Percentiles rank a stretch among this genome's conserved stretches.
phyloP scores from a whole-genome alignment of 2,113 vertebrate genomes.

The Pygathrix nemaeus region DNA sequence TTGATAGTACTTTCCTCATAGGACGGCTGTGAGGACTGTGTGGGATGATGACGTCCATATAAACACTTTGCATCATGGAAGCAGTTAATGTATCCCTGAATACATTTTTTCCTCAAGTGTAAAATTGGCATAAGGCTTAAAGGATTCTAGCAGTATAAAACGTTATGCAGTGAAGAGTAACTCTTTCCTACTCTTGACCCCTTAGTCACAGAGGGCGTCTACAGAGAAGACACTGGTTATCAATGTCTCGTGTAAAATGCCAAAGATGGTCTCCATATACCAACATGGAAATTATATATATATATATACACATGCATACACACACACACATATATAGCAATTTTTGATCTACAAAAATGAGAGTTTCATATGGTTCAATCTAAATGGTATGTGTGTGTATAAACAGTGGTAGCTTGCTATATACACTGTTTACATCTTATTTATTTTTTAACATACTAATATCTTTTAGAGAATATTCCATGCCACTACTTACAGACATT shows the following conservation, averaged over 20 bases:
- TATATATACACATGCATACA: too few relatives aligned
- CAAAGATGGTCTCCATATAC: background rate
- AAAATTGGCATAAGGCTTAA: background rate
- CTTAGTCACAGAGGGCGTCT: background rate
- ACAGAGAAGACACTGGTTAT: background rate
- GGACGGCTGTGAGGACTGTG: background rate
- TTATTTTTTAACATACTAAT: background rate
- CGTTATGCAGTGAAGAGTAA: background rate
- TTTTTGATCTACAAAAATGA: background rate
- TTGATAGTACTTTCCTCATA: fast-evolving
- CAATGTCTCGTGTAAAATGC: background rate
- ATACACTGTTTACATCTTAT: background rate
- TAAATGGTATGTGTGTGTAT: background rate
- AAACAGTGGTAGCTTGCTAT: fast-evolving
- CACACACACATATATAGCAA: too few relatives aligned
- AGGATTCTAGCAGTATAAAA: background rate
- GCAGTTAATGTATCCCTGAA: background rate
- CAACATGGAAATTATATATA: background rate
- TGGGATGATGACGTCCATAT: background rate
- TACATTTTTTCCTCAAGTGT: background rate
- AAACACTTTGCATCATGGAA: background rate
- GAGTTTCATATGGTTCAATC: background rate
- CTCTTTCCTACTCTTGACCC: background rate
- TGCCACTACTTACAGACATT: background rate
- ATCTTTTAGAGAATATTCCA: background rate